Evolutionary conservation across 2,888 invertebrate genomes (phyloP), one percentile per base, ranked within the genome.

Genomic region (Mayetiola destructor): DNA sequence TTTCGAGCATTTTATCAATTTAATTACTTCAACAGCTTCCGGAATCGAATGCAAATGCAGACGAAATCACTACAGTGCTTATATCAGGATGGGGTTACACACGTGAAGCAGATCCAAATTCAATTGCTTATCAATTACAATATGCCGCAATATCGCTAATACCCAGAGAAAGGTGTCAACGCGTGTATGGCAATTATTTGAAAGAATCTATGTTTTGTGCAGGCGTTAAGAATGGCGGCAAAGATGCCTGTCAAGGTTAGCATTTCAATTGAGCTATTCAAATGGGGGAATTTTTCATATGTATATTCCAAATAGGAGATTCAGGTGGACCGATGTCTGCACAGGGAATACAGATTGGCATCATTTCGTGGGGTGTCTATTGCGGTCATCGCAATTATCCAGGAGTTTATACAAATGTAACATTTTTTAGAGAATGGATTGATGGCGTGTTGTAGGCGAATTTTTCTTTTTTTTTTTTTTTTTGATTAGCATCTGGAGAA

Each of bases 331-430:
- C 48, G 2, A 23, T 48, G 6, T 27, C 48, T n/a, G 27, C n/a
- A n/a, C 23, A 48, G 23, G 48, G 48, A n/a, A n/a, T 48, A 27
- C 48, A 48, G 27, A 27, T 48, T n/a, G 48, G 48, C n/a, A 48
- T 48, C n/a, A 27, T 48, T n/a, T 48, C 48, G 2, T 42, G 42
- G 42, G 42, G 42, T 23, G 23, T 42, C 12, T 4, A 27, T 6
- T 48, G 48, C 16, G 48, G n/a, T 4, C 8, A 27, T 12, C 3
- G 5, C 3, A 27, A 14, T 27, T 48, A n/a, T 27, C 48, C 48
- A 27, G 48, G 48, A 3, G 29, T 48, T 27, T 48, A 48, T 9
- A 48, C 48, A 5, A 48, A 48, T n/a, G 9, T 48, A 27, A 27
- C 48, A n/a, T n/a, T 48, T 6, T 48, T 27, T 48, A 23, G 48